phyloP scores from a whole-genome alignment of 2,797 vertebrate species.

The Chrosomus eos region DNA sequence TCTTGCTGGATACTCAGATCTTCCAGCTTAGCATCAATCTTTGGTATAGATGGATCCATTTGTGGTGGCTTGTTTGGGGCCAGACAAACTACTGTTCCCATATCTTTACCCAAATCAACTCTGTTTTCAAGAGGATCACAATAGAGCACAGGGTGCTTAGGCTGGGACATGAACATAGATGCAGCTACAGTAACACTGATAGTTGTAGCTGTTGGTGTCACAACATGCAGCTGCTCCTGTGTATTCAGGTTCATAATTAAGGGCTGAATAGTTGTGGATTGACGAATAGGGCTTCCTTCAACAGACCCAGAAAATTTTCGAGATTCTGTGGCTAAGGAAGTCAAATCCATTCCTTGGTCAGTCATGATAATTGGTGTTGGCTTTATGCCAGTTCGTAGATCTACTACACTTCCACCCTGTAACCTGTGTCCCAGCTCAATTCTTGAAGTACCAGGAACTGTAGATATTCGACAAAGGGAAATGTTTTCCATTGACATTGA shows the following conservation, averaged over 20 bases:
- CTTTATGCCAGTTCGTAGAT: slow-evolving; percentile 87
- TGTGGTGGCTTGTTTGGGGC: slow-evolving; percentile 86
- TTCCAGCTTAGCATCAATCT: slow-evolving; percentile 85
- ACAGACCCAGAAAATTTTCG: slow-evolving; percentile 88
- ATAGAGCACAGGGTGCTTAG: slow-evolving; percentile 91
- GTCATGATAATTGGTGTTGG: slow-evolving; percentile 92
- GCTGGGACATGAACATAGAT: slow-evolving; percentile 92
- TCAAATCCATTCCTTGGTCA: slow-evolving; percentile 97
- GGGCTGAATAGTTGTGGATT: slow-evolving; percentile 92
- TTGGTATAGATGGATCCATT: slow-evolving; percentile 75
- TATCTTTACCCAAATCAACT: slow-evolving; percentile 91
- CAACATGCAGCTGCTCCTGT: slow-evolving; percentile 86
- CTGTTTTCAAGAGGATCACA: slow-evolving; percentile 93
- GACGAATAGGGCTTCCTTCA: slow-evolving; percentile 83
- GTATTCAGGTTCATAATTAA: slow-evolving; percentile 96
- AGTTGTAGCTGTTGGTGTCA: slow-evolving; percentile 85
- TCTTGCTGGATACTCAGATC: slow-evolving; percentile 82
- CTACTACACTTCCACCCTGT: slow-evolving; percentile 88
- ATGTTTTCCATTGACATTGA: slow-evolving; percentile 94
- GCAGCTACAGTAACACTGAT: slow-evolving; percentile 92
- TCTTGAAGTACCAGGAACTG: slow-evolving; percentile 90
- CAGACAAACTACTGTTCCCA: slow-evolving; percentile 89
- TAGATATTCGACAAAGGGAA: slow-evolving; percentile 95
- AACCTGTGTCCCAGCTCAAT: slow-evolving; percentile 91
- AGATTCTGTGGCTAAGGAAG: slow-evolving; percentile 91